Percentiles rank a stretch among this genome's conserved stretches.
phyloP scores from a whole-genome alignment of 2,113 vertebrate genomes.

The Aptenodytes patagonicus region DNA sequence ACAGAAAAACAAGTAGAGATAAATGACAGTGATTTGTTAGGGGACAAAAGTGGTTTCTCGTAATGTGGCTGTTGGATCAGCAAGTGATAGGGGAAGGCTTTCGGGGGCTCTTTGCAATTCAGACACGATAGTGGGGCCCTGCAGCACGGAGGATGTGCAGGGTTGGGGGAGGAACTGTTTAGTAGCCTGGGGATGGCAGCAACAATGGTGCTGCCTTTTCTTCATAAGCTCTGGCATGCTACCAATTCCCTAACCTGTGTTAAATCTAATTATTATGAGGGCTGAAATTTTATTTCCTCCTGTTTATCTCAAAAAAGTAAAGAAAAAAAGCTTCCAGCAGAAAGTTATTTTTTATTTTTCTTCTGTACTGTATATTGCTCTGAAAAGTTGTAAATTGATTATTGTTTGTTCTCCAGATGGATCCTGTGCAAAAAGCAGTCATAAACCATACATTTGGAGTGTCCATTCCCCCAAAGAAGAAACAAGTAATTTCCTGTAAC shows the following conservation, averaged over 20 bases:
- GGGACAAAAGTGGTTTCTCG: background rate
- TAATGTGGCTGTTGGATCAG: background rate
- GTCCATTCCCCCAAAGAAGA: constrained; percentile 91
- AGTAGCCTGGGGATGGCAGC: background rate
- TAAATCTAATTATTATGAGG: background rate
- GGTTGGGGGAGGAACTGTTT: background rate
- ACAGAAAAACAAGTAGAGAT: background rate
- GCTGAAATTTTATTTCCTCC: background rate
- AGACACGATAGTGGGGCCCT: rapidly evolving
- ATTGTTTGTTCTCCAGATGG: constrained; percentile 86
- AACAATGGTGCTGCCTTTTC: background rate
- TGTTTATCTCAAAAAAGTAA: background rate
- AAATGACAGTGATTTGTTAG: background rate
- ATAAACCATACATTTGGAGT: constrained; percentile 99
- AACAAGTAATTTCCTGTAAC: constrained; percentile 93
- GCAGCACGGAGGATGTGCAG: background rate
- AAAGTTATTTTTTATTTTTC: background rate
- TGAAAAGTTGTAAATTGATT: constrained; percentile 37
- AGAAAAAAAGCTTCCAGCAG: background rate
- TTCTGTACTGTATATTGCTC: background rate
- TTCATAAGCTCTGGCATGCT: background rate
- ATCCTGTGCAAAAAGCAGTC: constrained; percentile 98
- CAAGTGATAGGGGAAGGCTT: background rate
- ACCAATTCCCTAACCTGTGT: background rate
- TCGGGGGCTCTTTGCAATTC: background rate